Conservation (phyloP, 2,888 invertebrate genomes). For the Tetragonisca angustula region DNA sequence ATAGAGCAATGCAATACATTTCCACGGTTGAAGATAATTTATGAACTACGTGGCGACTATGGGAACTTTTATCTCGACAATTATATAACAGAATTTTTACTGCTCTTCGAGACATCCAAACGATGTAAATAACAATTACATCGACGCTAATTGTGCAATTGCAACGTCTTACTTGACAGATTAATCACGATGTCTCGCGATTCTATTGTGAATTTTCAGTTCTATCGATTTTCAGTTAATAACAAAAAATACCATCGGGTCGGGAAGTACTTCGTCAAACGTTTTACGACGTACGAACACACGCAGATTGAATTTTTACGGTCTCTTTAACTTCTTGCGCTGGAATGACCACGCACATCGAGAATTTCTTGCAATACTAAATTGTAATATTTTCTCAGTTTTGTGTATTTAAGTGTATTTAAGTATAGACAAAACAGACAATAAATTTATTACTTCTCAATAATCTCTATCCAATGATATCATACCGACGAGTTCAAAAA, state of each 20-base stretch:
- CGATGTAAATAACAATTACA: neutral
- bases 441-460: no score
- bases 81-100: neutral
- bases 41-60: neutral
- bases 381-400: no score
- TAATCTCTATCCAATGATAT: no score
- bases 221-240: neutral
- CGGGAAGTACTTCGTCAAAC: neutral
- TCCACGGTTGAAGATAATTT: neutral
- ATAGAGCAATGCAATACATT: no score
- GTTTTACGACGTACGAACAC: neutral
- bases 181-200: neutral
- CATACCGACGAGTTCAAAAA: no score
- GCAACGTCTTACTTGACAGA: neutral
- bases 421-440: no score
- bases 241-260: neutral
- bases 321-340: neutral
- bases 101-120: no score
- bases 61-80: no score
- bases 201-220: neutral
- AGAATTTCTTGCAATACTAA: no score
- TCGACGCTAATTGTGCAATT: conserved; percentile 3
- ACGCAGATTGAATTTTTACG: neutral
- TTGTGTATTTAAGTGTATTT: no score
- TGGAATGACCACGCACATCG: no score